Evolutionary conservation across 2,888 invertebrate species (phyloP).

Genomic region (Anthoptus insignis): DNA sequence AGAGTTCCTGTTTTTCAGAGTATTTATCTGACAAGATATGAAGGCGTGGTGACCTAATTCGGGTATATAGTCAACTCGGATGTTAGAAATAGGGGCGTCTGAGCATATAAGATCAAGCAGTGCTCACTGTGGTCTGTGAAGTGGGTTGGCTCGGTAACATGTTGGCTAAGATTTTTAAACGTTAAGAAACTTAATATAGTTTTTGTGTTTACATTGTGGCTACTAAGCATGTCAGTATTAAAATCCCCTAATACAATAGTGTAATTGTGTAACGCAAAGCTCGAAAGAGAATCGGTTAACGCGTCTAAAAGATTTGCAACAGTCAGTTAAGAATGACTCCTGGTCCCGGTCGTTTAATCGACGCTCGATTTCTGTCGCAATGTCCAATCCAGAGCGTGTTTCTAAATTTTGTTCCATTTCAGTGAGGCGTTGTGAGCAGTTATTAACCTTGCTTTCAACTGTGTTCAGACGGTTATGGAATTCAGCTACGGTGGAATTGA

Average conservation of each 20-base stretch:
- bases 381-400: background rate
- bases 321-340: background rate
- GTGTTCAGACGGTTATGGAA: background rate
- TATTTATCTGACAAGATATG: background rate
- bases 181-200: slow-evolving; percentile 3
- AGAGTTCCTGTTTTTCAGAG: too few relatives aligned
- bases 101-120: slow-evolving; percentile 44
- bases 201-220: slow-evolving; percentile 10
- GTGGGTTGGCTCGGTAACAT: slow-evolving; percentile 37
- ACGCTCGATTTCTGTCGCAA: background rate
- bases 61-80: background rate
- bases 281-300: slow-evolving; percentile 20
- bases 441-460: background rate
- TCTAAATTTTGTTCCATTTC: background rate
- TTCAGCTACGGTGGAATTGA: background rate
- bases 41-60: slow-evolving; percentile 4
- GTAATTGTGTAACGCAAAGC: slow-evolving; percentile 7
- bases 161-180: slow-evolving; percentile 15
- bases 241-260: slow-evolving; percentile 21
- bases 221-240: slow-evolving; percentile 12
- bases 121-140: slow-evolving; percentile 38
- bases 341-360: background rate
- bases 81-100: slow-evolving; percentile 20
- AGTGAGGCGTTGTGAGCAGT: background rate
- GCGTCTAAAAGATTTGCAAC: slow-evolving; percentile 23